These are phyloP conservation scores for Bubo scandiacus DNA, from an alignment of 2,113 vertebrate genomes.

Conservation along the genomic window DNA sequence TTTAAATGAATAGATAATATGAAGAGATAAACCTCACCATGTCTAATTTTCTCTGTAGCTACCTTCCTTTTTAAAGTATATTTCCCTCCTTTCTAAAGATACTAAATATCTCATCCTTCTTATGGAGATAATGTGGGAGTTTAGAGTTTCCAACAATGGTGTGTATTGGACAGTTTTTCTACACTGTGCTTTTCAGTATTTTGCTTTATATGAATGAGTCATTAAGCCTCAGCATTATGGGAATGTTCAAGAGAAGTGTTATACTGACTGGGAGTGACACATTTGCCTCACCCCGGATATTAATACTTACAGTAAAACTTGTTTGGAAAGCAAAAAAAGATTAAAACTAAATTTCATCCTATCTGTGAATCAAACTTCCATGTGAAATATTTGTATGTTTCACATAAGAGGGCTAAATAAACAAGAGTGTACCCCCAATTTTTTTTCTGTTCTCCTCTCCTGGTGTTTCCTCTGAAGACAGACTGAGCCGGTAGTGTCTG, in stretches of 20 bases:
- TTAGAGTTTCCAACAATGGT: not conserved
- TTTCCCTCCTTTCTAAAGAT: not conserved
- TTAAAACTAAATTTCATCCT: not conserved
- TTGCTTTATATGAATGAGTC: not conserved
- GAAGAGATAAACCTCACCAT: not conserved
- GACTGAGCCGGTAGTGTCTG: not conserved
- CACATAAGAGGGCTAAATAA: not conserved
- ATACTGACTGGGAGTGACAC: not conserved
- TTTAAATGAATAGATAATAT: not conserved
- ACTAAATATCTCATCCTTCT: not conserved
- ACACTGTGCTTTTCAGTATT: not conserved
- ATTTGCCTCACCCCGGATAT: not conserved
- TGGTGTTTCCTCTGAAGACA: not conserved
- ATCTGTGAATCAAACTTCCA: not conserved
- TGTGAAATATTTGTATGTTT: not conserved
- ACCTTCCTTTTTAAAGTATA: not conserved
- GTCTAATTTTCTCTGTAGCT: not conserved
- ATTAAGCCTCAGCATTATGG: not conserved
- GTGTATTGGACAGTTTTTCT: not conserved
- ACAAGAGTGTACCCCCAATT: not conserved
- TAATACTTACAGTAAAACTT: not conserved
- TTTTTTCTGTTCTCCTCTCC: not conserved
- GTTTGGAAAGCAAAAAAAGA: not conserved
- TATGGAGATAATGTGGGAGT: not conserved
- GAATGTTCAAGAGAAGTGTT: not conserved